Base-by-base conservation (phyloP, 2,888 invertebrate species). In the Abscondita cerata region DNA sequence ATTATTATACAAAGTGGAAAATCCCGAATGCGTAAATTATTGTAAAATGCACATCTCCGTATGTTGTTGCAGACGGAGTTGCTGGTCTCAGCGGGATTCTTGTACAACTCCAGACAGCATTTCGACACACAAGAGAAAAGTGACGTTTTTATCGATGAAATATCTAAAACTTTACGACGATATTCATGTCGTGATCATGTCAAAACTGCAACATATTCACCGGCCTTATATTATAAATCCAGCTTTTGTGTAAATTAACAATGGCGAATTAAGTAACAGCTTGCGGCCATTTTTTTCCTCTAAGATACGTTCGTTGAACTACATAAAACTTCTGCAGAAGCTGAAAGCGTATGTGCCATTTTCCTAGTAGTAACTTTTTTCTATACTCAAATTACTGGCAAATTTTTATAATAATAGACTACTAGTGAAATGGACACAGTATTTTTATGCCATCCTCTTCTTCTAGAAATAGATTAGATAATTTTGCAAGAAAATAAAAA, bases 71-170 rank as follows among this genome's bases (percentile, higher is more conserved):
- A 55, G 50, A 50, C 54, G 51, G 56, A 52, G 55, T 18, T 41
- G 55, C 63, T n/a, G n/a, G n/a, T n/a, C n/a, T 16, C 63, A 64
- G 63, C 63, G 59, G 63, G 56, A 55, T 56, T 19, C 48, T 36
- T 36, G 54, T 56, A 52, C 47, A 55, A 52, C 41, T 53, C 62
- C 25, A 55, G 55, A 55, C 59, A 59, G 59, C 59, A 64, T 59
- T 64, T 64, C 63, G 63, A 63, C 63, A 64, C 59, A 62, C 44
- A 63, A 59, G 54, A n/a, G n/a, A 46, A 63, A 63, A 63, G 33
- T 59, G 63, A 64, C 55, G 63, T 63, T 64, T 64, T 64, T 64
- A 64, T 64, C 63, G 59, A 52, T 56, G 52, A 46, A 47, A 59
- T 56, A 64, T 64, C 63, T 64, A 59, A 56, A 59, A 64, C 59